Evolutionary conservation across 2,113 vertebrate species (phyloP), one percentile per base, ranked within the genome.

Genomic region (Zosterops pallidus): DNA sequence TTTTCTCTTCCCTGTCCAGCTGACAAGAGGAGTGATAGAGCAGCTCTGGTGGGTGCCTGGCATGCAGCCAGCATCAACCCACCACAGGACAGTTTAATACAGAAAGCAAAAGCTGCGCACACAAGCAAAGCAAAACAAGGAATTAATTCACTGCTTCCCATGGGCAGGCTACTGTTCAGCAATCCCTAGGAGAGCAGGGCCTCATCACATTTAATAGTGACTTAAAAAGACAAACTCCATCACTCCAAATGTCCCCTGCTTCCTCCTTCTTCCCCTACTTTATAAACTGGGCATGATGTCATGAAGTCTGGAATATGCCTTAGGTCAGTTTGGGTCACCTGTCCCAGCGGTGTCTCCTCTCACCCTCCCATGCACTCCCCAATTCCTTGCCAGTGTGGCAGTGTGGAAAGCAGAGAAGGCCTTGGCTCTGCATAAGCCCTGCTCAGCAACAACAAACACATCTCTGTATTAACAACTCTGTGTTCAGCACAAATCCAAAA

Each of bases 381-480:
- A 37, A 5, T 60, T 44, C 46, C 26, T 12, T 4, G 8, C 33
- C 22, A 15, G 11, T 3, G 3, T 19, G 22, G 46, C 33, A 21
- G 9, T 5, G 8, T 1, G 33, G 12, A 12, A 46, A 46, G 72
- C 37, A 69, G 55, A 5, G 37, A 19, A 46, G 46, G 46, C 26
- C 72, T 28, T 28, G 72, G 37, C 14, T 60, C 46, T 52, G 26
- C 1, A 2, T 2, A 15, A 52, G 37, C 11, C 22, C 46, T 52
- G 63, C 83, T 69, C 39, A 52, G 63, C 46, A 77, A 10, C 3
- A 44, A 19, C 46, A 60, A 52, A 33, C 14, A 77, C 14, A 19
- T 39, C 46, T 77, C 21, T 0, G 0, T 5, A 3, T 19, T 15
- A 52, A 8, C 26, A 52, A 4, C 33, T 4, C 31, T 8, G 11